Conservation (phyloP, 2,888 invertebrate genomes). For the Machimus atricapillus region DNA sequence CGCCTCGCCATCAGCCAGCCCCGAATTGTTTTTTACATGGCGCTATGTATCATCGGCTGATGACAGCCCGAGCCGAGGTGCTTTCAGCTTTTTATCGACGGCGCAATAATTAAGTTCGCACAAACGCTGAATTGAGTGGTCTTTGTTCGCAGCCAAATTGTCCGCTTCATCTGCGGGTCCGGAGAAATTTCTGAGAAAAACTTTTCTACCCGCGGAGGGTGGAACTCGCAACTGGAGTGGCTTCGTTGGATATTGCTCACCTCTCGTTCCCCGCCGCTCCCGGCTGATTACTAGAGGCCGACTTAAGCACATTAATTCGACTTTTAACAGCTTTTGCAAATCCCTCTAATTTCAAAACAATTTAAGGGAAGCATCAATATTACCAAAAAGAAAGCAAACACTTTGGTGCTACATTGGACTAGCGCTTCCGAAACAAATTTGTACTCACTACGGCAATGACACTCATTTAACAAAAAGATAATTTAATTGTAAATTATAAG, state of each 20-base stretch:
- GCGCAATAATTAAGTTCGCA: conserved; percentile 14
- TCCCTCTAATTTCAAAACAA: not conserved
- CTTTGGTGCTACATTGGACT: no score
- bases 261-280: not conserved
- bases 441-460: no score
- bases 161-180: not conserved
- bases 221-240: not conserved
- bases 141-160: conserved; percentile 2
- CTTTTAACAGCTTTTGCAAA: not conserved
- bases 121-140: not conserved
- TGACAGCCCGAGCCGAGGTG: not conserved
- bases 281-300: not conserved
- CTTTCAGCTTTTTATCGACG: conserved; percentile 3
- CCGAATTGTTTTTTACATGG: not conserved
- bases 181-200: not conserved
- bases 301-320: not conserved
- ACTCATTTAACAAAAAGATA: no score
- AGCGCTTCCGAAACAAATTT: no score
- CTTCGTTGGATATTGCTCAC: not conserved
- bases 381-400: not conserved
- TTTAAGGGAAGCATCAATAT: not conserved
- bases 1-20: not conserved
- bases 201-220: not conserved
- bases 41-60: not conserved
- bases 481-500: no score